A percentile compares a stretch with the other conserved stretches of the same genome.
phyloP scores from a whole-genome alignment of 2,888 invertebrate species.

The Nematopogon swammerdamellus region DNA sequence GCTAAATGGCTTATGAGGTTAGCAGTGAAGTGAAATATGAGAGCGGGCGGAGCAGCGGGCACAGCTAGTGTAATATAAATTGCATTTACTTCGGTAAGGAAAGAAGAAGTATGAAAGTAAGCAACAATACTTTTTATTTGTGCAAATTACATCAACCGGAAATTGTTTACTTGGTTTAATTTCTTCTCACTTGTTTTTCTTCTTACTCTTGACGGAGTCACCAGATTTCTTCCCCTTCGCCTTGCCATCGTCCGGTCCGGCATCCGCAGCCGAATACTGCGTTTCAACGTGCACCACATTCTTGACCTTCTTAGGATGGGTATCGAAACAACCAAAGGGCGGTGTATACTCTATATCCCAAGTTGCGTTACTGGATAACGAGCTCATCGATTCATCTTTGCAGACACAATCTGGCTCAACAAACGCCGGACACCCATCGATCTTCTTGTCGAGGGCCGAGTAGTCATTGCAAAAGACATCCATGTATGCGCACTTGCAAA shows the following conservation, averaged over 20 bases:
- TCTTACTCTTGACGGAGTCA: too few species aligned
- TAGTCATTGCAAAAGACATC: constrained; percentile 47
- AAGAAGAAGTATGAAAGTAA: too few species aligned
- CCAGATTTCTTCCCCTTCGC: constrained; percentile 24
- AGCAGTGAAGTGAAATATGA: too few species aligned
- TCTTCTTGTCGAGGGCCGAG: constrained; percentile 40
- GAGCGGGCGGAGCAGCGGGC: too few species aligned
- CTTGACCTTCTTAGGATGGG: constrained; percentile 45
- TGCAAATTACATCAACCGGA: too few species aligned
- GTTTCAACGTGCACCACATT: constrained; percentile 57
- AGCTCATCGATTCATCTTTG: constrained; percentile 35
- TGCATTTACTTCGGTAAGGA: too few species aligned
- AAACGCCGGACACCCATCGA: constrained; percentile 41
- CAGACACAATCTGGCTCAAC: constrained; percentile 44
- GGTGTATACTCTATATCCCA: constrained; percentile 71
- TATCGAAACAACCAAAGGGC: constrained; percentile 64
- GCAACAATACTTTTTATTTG: too few species aligned
- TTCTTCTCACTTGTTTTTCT: constrained; percentile 19
- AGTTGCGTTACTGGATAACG: constrained; percentile 58
- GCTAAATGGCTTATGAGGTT: too few species aligned
- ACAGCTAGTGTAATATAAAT: too few species aligned
- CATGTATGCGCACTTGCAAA: constrained; percentile 52
- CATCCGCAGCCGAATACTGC: constrained; percentile 65
- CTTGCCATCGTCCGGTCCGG: constrained; percentile 30
- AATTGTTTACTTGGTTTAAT: too few species aligned